Evolutionary conservation across 2,113 vertebrate genomes (phyloP), one percentile per base, ranked within the genome.

Genomic region (Amphiprion percula): DNA sequence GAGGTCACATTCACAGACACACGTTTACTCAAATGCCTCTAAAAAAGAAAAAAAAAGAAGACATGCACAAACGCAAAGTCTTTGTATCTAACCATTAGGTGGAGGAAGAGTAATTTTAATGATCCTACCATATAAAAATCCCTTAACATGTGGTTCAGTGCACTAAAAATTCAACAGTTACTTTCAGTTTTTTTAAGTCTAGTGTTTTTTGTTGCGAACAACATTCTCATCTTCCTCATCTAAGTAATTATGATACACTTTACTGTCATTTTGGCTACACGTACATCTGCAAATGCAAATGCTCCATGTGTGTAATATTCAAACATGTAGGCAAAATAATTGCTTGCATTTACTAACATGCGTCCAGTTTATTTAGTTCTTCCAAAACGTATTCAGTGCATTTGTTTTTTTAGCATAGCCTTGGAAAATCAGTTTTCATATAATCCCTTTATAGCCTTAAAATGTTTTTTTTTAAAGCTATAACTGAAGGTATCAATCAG

Each of bases 1-100:
- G 92, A 91, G 94, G 93, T 95, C 93, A 93, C 89, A 82, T 93
- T 92, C 92, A 90, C 82, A 82, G 71, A 78, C 73, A 70, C 85
- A 83, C 78, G 86, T 87, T 90, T 88, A 84, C 49, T 82, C 68
- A 77, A 76, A 63, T 1, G 58, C 49, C 60, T 58, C 71, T 41
- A 53, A 37, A 41, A 16, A 23, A 26, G 26, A 63, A 37, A 33
- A 16, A 23, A 26, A 33, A 59, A 26, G 23, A 26, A 26, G 66
- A 66, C 44, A 70, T 15, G 41, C 68, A 67, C 76, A 74, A 73
- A 80, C 63, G 70, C 61, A 81, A 52, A 52, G 17, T 19, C 21
- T 53, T 44, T 16, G 50, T 65, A 55, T 78, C 30, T 16, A 21
- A 55, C 19, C 19, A n/a, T 14, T 24, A 24, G 68, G 46, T 14